Evolutionary conservation across 2,113 vertebrate species (phyloP).

Genomic region (Lepisosteus oculatus): DNA sequence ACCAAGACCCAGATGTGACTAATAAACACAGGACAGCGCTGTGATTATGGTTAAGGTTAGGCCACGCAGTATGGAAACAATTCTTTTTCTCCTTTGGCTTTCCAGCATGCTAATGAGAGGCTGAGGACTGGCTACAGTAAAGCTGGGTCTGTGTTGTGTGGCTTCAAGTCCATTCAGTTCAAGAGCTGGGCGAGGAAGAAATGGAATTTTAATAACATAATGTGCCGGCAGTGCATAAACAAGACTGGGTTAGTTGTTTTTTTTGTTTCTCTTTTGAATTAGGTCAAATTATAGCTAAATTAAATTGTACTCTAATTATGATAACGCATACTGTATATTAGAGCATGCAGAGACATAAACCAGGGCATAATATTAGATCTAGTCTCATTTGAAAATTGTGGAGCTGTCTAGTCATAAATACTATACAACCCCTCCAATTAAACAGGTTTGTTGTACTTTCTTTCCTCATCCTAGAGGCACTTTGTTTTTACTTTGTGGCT

Average conservation of each 20-base stretch:
- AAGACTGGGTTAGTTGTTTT: background rate
- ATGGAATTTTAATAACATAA: slow-evolving; percentile 15
- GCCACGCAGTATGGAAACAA: background rate
- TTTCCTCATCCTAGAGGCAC: too few relatives aligned
- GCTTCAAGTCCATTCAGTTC: slow-evolving; percentile 4
- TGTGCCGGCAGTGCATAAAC: background rate
- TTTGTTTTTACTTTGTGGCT: too few relatives aligned
- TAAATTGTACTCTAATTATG: background rate
- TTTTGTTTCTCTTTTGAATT: background rate
- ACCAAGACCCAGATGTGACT: slow-evolving; percentile 10
- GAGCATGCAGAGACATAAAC: background rate
- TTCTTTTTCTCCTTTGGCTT: slow-evolving; percentile 6
- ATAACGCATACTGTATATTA: background rate
- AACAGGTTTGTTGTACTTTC: too few relatives aligned
- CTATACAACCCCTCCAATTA: too few relatives aligned
- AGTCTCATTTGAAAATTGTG: too few relatives aligned
- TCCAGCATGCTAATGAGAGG: background rate
- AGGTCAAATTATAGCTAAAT: background rate
- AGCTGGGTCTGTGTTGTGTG: slow-evolving; percentile 5
- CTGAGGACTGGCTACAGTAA: background rate
- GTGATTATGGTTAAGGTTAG: slow-evolving; percentile 8
- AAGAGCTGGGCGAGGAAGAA: background rate
- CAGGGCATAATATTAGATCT: background rate
- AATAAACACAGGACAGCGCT: background rate
- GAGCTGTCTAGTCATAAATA: too few relatives aligned